phyloP scores from a whole-genome alignment of 2,113 vertebrate species.

The Riparia riparia region DNA sequence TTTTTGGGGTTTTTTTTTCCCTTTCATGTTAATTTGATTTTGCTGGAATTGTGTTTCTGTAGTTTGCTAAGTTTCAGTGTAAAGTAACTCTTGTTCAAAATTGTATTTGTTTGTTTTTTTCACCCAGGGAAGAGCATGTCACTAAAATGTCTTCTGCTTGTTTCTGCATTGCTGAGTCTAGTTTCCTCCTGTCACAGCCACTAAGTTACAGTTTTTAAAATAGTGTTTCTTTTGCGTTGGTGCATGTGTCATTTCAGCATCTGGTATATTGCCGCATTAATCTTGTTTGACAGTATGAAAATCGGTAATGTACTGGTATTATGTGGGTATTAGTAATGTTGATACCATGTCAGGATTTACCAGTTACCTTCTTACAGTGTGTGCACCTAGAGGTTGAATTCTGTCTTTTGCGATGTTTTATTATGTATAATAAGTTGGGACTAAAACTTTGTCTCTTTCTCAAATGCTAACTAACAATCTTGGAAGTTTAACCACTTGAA shows the following conservation, averaged over 20 bases:
- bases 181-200: background rate
- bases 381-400: background rate
- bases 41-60: background rate
- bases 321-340: background rate
- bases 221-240: background rate
- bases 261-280: background rate
- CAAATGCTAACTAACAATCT: background rate
- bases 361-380: background rate
- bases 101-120: background rate
- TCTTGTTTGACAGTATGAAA: background rate
- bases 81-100: background rate
- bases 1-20: too few relatives aligned
- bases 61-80: background rate
- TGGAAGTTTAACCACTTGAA: background rate
- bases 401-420: background rate
- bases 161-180: background rate
- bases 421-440: background rate
- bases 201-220: background rate
- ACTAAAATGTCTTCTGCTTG: background rate
- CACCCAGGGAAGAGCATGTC: background rate
- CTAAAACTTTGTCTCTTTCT: background rate
- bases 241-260: background rate
- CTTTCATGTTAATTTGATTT: background rate
- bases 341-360: background rate
- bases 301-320: background rate